A percentile compares a stretch with the other conserved stretches of the same genome.
phyloP scores from a whole-genome alignment of 2,797 vertebrate genomes.

The Thripadectes ignobilis region DNA sequence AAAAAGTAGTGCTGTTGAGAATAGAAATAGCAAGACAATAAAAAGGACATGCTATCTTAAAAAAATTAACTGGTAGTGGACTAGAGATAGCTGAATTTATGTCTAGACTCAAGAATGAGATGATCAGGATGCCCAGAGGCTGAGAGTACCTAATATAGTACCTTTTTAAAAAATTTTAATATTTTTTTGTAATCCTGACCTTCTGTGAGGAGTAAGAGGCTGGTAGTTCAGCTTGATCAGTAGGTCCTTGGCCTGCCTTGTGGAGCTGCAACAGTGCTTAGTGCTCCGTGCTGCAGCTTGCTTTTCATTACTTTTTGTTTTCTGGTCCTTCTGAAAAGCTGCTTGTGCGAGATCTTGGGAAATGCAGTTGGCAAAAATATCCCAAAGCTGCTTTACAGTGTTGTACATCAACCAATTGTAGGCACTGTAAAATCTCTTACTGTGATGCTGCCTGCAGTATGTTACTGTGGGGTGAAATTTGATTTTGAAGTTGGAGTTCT shows the following conservation, averaged over 20 bases:
- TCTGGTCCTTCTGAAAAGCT: neutral
- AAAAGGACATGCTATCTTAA: neutral
- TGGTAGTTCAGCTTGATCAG: neutral
- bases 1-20: neutral
- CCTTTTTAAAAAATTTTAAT: neutral
- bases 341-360: neutral
- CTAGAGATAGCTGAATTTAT: neutral
- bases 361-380: neutral
- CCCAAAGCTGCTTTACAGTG: neutral
- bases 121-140: neutral
- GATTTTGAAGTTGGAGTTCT: neutral
- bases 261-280: neutral
- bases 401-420: accelerated
- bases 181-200: neutral
- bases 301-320: neutral
- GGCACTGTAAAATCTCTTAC: neutral
- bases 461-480: neutral
- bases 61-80: neutral
- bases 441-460: neutral
- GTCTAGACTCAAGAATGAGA: neutral
- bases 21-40: neutral
- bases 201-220: neutral
- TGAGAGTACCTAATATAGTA: neutral
- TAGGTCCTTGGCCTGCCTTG: neutral
- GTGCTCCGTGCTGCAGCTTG: neutral